Evolutionary conservation across 2,113 vertebrate genomes (phyloP).

Genomic region (Pogona vitticeps): DNA sequence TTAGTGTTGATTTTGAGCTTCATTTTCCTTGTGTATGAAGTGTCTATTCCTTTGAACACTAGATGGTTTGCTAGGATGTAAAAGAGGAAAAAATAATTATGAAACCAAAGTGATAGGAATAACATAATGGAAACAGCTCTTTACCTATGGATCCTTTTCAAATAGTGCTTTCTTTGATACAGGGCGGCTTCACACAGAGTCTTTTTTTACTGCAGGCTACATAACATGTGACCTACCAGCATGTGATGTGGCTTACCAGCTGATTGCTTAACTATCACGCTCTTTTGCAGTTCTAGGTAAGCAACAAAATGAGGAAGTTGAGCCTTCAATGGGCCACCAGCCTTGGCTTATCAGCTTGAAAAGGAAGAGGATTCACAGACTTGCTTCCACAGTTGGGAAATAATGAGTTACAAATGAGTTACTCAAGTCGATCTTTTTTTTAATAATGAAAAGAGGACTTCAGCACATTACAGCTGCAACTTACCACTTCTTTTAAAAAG

Average conservation of each 20-base stretch:
- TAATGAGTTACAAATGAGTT: background rate
- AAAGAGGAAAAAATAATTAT: conserved; percentile 46
- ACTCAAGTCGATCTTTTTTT: no score
- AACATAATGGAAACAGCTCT: conserved; percentile 13
- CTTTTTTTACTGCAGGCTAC: background rate
- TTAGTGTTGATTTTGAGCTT: conserved; percentile 50
- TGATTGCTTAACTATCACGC: background rate
- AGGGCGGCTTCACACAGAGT: background rate
- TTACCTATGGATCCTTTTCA: conserved; percentile 60
- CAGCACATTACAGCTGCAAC: background rate
- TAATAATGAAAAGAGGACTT: background rate
- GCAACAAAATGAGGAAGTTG: background rate
- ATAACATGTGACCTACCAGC: background rate
- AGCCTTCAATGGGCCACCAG: no score
- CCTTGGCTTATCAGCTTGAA: background rate
- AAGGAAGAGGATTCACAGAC: background rate
- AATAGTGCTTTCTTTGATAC: conserved; percentile 53
- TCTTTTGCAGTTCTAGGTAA: background rate
- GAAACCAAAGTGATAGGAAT: conserved; percentile 34
- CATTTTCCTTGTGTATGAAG: conserved; percentile 61
- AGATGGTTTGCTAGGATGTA: background rate
- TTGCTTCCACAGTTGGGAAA: background rate
- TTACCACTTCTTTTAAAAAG: no score
- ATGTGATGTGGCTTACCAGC: background rate
- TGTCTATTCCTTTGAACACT: conserved; percentile 60